Percentiles rank a stretch among this genome's conserved stretches.
Evolutionary conservation across 2,888 invertebrate species (phyloP).

Genomic region (Conus canariensis): DNA sequence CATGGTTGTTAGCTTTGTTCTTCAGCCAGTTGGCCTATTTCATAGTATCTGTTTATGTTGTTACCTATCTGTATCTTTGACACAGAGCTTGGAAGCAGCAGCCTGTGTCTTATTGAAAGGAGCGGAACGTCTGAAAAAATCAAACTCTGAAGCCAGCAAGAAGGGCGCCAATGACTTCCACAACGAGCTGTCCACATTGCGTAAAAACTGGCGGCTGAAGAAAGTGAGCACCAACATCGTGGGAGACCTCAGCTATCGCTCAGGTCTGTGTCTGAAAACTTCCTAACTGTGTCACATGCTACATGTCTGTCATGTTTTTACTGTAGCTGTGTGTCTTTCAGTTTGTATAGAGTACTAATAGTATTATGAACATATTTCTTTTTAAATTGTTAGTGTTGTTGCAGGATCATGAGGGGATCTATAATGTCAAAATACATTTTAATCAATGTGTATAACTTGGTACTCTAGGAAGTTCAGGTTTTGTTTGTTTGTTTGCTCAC

Average conservation of each 20-base stretch:
- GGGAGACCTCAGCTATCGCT: slow-evolving; percentile 96
- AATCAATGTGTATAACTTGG: too few species aligned
- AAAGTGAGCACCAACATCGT: slow-evolving; percentile 97
- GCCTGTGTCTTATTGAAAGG: slow-evolving; percentile 91
- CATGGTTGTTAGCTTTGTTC: too few species aligned
- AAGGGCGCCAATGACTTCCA: slow-evolving; percentile 90
- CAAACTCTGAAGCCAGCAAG: slow-evolving; percentile 86
- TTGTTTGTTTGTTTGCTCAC: too few species aligned
- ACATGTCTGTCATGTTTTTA: not conserved
- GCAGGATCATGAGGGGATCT: too few species aligned
- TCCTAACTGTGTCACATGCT: slow-evolving; percentile 40
- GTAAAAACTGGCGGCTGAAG: slow-evolving; percentile 97
- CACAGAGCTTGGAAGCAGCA: slow-evolving; percentile 88
- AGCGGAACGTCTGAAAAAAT: slow-evolving; percentile 90
- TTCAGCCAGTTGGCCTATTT: too few species aligned
- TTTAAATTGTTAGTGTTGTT: too few species aligned
- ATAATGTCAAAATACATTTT: too few species aligned
- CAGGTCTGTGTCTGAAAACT: slow-evolving; percentile 79
- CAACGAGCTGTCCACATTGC: slow-evolving; percentile 90
- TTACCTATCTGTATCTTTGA: not conserved
- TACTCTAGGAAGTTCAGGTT: too few species aligned
- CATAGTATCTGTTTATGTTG: too few species aligned
- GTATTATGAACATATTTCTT: too few species aligned
- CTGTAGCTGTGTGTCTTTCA: not conserved
- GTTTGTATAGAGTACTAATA: not conserved